Evolutionary conservation across 2,797 vertebrate genomes (phyloP).

Genomic region (Valencia hispanica): DNA sequence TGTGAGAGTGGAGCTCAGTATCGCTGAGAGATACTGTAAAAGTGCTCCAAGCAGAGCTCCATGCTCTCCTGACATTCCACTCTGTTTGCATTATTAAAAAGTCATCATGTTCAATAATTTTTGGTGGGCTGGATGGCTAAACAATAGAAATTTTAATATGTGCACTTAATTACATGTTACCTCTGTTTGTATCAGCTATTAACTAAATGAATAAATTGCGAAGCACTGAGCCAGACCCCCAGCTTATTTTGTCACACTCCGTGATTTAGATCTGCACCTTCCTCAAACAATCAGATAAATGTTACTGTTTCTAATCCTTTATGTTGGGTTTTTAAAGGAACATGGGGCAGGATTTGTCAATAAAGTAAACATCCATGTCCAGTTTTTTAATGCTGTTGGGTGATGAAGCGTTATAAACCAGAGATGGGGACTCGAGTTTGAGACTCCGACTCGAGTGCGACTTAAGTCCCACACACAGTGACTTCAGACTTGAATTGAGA

Average conservation of each 20-base stretch:
- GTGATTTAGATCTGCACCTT: neutral
- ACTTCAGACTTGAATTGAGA: no score
- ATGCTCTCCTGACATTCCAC: neutral
- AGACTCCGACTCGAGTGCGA: no score
- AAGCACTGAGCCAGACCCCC: neutral
- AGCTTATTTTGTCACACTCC: neutral
- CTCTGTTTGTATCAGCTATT: neutral
- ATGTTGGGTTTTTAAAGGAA: neutral
- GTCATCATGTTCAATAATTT: neutral
- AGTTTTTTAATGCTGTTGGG: no score
- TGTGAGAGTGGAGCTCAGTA: neutral
- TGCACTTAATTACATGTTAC: neutral
- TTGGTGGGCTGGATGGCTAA: neutral
- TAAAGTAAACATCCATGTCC: no score
- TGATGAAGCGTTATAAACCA: no score
- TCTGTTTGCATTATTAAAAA: slow-evolving; percentile 6
- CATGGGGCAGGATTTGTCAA: no score
- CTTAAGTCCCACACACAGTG: no score
- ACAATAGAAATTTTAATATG: neutral
- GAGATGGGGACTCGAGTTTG: no score
- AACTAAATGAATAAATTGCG: neutral
- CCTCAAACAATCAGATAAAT: neutral
- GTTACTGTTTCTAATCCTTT: neutral
- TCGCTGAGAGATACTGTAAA: slow-evolving; percentile 7
- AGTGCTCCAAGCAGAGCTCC: slow-evolving; percentile 4